These are phyloP conservation scores for Reticulitermes speratus DNA, from an alignment of 1,140 invertebrate genomes.

Conservation along the genomic window DNA sequence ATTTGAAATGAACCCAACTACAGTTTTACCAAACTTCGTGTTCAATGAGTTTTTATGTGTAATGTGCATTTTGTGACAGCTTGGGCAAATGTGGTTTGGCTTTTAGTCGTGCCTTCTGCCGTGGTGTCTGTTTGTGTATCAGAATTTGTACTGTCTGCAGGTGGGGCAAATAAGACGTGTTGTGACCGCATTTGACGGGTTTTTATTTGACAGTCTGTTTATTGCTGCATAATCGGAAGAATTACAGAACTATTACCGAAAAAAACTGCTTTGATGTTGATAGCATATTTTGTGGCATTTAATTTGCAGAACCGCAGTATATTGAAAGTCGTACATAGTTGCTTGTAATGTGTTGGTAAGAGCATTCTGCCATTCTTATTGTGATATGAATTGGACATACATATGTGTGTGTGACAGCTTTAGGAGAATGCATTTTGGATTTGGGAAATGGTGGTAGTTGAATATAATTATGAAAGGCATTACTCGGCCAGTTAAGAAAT, in stretches of 20 bases:
- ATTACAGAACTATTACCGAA: background rate
- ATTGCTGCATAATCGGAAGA: background rate
- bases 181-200: background rate
- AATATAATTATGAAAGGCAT: background rate
- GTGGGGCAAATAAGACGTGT: background rate
- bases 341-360: background rate
- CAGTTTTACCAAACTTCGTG: background rate
- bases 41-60: background rate
- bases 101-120: background rate
- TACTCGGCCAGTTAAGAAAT: too few species aligned
- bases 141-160: background rate
- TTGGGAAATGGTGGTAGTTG: background rate
- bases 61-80: background rate
- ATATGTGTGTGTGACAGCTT: background rate
- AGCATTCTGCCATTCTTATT: background rate
- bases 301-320: too few species aligned
- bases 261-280: background rate
- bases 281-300: too few species aligned
- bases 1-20: too few species aligned
- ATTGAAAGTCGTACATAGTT: background rate
- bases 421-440: conserved; percentile 7
- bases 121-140: background rate
- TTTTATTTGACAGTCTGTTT: too few species aligned
- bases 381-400: background rate
- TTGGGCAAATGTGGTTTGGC: background rate